Evolutionary conservation across 2,113 vertebrate genomes (phyloP).

Genomic region (Silurus meridionalis): DNA sequence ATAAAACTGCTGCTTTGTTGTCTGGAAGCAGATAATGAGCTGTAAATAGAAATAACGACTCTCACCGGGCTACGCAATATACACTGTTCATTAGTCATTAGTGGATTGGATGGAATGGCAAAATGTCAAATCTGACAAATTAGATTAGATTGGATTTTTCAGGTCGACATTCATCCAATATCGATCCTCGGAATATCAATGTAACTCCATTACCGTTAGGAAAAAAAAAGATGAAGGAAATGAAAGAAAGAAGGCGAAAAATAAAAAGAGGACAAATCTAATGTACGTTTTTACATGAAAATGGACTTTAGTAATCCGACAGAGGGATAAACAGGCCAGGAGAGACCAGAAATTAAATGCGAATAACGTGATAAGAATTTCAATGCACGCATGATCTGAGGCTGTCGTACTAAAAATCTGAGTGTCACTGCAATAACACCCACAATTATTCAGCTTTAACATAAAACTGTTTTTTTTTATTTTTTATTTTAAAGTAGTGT

Average conservation of each 20-base stretch:
- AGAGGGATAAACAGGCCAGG: background rate
- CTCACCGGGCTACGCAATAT: background rate
- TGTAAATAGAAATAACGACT: constrained; percentile 7
- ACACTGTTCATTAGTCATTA: background rate
- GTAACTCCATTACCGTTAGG: background rate
- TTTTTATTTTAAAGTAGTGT: background rate
- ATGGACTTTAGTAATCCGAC: background rate
- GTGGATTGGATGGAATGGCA: background rate
- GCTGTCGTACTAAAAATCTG: background rate
- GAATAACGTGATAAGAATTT: background rate
- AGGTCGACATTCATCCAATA: background rate
- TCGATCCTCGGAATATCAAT: background rate
- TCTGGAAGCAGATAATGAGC: background rate
- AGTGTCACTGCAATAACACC: background rate
- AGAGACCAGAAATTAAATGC: background rate
- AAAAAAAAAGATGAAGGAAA: background rate
- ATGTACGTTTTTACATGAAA: background rate
- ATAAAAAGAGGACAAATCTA: background rate
- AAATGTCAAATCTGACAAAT: background rate
- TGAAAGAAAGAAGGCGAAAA: background rate
- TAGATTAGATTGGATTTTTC: background rate
- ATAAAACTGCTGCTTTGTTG: constrained; percentile 2
- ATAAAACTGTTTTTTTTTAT: background rate
- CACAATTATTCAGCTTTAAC: background rate
- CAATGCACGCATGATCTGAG: background rate